Conservation (phyloP, 1,140 invertebrate species). For the Trialeurodes vaporariorum region DNA sequence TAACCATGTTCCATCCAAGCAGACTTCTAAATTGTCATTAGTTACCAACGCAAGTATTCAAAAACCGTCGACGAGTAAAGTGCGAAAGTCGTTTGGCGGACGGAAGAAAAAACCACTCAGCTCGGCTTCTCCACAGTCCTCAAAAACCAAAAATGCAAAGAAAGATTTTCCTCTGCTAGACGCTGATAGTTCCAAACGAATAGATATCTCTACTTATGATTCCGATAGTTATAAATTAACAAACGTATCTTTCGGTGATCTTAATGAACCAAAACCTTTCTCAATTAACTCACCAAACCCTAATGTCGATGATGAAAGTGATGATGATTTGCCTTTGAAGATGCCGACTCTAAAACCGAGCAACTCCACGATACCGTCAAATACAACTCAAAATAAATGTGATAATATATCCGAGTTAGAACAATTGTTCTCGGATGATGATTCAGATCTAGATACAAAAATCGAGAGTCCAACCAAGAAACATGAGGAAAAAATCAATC, state of each 20-base stretch:
- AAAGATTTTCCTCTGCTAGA: too few relatives aligned
- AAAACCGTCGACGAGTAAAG: too few relatives aligned
- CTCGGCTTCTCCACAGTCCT: background rate
- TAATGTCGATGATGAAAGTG: too few relatives aligned
- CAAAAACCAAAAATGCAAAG: background rate
- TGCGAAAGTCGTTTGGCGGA: background rate
- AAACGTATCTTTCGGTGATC: background rate
- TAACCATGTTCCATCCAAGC: too few relatives aligned
- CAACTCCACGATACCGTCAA: too few relatives aligned
- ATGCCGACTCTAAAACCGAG: too few relatives aligned
- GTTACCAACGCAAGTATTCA: too few relatives aligned
- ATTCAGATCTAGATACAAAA: background rate
- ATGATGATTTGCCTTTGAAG: too few relatives aligned
- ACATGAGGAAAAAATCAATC: background rate
- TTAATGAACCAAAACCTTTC: background rate
- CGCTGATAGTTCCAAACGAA: background rate
- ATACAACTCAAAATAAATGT: background rate
- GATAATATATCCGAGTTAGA: background rate
- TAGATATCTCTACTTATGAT: background rate
- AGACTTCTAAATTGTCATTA: too few relatives aligned
- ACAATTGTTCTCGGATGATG: background rate
- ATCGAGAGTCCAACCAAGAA: background rate
- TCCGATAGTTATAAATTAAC: background rate
- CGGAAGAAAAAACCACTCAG: background rate
- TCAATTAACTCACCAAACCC: too few relatives aligned